Evolutionary conservation across 2,797 vertebrate genomes (phyloP).

Genomic region (Remorina albescens): DNA sequence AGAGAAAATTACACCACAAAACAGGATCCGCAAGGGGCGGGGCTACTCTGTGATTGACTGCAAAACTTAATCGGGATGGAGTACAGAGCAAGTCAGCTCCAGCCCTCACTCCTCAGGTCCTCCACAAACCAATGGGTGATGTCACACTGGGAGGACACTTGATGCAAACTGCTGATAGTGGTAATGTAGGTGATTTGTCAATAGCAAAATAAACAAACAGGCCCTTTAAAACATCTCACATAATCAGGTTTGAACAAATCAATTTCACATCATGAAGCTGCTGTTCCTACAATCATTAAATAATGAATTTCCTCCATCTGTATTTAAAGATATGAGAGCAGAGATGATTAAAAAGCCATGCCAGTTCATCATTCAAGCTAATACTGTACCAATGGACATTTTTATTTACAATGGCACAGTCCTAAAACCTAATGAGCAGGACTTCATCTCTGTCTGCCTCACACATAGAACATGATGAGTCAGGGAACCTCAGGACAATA

Average conservation of each 20-base stretch:
- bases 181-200: too few relatives aligned
- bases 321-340: slow-evolving; percentile 9
- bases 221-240: background rate
- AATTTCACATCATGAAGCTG: slow-evolving; percentile 4
- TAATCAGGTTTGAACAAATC: slow-evolving; percentile 1
- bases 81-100: too few relatives aligned
- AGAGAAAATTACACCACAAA: too few relatives aligned
- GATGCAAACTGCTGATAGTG: too few relatives aligned
- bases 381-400: slow-evolving; percentile 6
- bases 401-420: slow-evolving; percentile 12
- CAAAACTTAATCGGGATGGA: too few relatives aligned
- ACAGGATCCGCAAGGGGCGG: too few relatives aligned
- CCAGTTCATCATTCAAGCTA: slow-evolving; percentile 12
- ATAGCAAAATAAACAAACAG: background rate
- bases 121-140: too few relatives aligned
- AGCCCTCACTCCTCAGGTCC: too few relatives aligned
- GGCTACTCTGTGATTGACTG: too few relatives aligned
- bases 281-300: background rate
- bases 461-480: slow-evolving; percentile 49
- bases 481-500: slow-evolving; percentile 44
- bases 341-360: slow-evolving; percentile 15
- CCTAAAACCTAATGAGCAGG: slow-evolving; percentile 22
- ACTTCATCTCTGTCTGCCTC: slow-evolving; percentile 31
- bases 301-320: slow-evolving; percentile 8
- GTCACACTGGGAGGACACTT: too few relatives aligned